Percentiles rank a stretch among this genome's conserved stretches.
phyloP scores from a whole-genome alignment of 2,888 invertebrate genomes.

The Theretra japonica region DNA sequence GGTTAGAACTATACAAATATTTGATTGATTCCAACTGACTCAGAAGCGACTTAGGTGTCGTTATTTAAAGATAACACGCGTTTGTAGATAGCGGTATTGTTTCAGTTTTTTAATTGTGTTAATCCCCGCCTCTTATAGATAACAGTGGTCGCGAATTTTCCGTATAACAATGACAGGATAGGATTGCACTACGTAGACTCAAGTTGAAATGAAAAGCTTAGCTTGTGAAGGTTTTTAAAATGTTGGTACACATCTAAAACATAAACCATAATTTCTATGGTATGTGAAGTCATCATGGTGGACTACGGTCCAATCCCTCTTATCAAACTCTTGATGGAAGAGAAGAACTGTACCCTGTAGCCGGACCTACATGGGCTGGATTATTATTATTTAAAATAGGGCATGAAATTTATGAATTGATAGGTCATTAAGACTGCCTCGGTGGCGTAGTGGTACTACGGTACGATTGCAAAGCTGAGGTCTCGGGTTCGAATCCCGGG shows the following conservation, averaged over 20 bases:
- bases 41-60: not conserved
- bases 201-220: not conserved
- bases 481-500: too few relatives aligned
- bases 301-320: not conserved
- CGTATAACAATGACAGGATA: not conserved
- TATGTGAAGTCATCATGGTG: too few relatives aligned
- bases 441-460: too few relatives aligned
- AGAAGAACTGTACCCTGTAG: too few relatives aligned
- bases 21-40: not conserved
- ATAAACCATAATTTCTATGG: too few relatives aligned
- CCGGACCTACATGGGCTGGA: too few relatives aligned
- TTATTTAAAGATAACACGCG: slow-evolving; percentile 3
- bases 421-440: too few relatives aligned
- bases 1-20: not conserved
- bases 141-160: not conserved
- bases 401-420: too few relatives aligned
- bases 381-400: too few relatives aligned
- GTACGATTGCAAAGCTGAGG: too few relatives aligned
- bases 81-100: slow-evolving; percentile 14
- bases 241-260: too few relatives aligned
- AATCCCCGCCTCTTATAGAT: not conserved
- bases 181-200: not conserved
- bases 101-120: slow-evolving; percentile 1
- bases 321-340: too few relatives aligned
- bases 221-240: not conserved